These are phyloP conservation scores for Teleogryllus occipitalis DNA, from an alignment of 1,140 invertebrate species.

Conservation along the genomic window DNA sequence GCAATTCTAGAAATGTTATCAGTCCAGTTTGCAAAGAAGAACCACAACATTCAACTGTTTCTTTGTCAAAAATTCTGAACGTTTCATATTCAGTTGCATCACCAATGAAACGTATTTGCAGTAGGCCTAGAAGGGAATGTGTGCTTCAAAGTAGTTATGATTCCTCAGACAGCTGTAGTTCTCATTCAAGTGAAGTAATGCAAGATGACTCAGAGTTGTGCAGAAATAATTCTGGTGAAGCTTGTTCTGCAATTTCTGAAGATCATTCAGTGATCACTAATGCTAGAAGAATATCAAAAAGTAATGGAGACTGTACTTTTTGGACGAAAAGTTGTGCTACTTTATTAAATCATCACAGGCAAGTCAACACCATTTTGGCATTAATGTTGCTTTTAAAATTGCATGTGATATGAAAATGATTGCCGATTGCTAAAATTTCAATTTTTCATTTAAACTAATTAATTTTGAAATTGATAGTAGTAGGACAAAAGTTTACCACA, in stretches of 20 bases:
- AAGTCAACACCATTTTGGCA: conserved; percentile 22
- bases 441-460: too few relatives aligned
- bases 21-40: conserved; percentile 26
- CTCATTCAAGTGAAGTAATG: neutral
- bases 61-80: conserved; percentile 21
- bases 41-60: conserved; percentile 27
- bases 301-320: conserved; percentile 37
- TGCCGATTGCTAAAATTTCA: too few relatives aligned
- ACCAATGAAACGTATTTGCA: conserved; percentile 31
- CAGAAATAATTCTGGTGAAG: neutral
- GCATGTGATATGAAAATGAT: too few relatives aligned
- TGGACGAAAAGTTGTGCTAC: conserved; percentile 60
- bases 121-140: neutral
- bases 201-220: neutral
- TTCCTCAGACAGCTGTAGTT: neutral
- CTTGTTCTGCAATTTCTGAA: neutral
- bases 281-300: neutral
- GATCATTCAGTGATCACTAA: neutral
- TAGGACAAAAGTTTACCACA: too few relatives aligned
- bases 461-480: too few relatives aligned
- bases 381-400: neutral
- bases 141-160: neutral
- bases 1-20: conserved; percentile 28
- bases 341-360: conserved; percentile 55
- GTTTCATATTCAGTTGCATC: conserved; percentile 20